Percentiles rank a stretch among this genome's conserved stretches.
These are phyloP conservation scores for Drosophila pseudoobscura DNA, from an alignment of 1,140 invertebrate species.

Conservation along the genomic window DNA sequence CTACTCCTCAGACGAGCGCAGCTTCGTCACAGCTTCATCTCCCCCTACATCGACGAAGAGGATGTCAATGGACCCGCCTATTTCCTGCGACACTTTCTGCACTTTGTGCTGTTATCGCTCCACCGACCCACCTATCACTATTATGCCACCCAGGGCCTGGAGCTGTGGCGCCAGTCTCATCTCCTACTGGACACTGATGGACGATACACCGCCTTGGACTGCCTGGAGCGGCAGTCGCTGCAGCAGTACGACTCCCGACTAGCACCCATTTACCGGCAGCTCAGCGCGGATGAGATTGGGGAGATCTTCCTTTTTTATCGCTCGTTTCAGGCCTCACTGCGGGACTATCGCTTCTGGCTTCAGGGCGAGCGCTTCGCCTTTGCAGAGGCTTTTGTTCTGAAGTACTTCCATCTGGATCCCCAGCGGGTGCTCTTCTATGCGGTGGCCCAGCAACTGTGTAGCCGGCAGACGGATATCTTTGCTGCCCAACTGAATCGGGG, in stretches of 20 bases:
- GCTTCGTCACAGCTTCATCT: conserved; percentile 50
- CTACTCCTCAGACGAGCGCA: conserved; percentile 43
- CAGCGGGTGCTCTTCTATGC: conserved; percentile 71
- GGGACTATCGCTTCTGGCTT: conserved; percentile 72
- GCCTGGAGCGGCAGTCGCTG: conserved; percentile 56
- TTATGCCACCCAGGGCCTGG: conserved; percentile 72
- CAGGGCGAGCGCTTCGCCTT: conserved; percentile 74
- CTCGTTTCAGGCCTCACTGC: conserved; percentile 50
- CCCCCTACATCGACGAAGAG: conserved; percentile 56
- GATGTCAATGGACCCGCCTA: conserved; percentile 68
- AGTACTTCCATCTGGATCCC: conserved; percentile 63
- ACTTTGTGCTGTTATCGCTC: conserved; percentile 62
- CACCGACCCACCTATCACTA: conserved; percentile 74
- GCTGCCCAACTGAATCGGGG: conserved; percentile 61
- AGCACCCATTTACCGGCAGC: conserved; percentile 39
- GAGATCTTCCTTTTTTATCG: conserved; percentile 67
- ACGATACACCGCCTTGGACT: conserved; percentile 69
- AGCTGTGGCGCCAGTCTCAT: conserved; percentile 61
- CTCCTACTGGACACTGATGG: conserved; percentile 68
- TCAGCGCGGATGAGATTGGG: conserved; percentile 46
- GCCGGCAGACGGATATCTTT: conserved; percentile 57
- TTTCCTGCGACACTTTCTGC: conserved; percentile 69
- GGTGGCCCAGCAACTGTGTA: conserved; percentile 68
- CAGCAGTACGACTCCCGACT: conserved; percentile 34
- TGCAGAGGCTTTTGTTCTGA: conserved; percentile 69